These are phyloP conservation scores for Bicyclus anynana DNA, from an alignment of 1,140 invertebrate species.

Conservation along the genomic window DNA sequence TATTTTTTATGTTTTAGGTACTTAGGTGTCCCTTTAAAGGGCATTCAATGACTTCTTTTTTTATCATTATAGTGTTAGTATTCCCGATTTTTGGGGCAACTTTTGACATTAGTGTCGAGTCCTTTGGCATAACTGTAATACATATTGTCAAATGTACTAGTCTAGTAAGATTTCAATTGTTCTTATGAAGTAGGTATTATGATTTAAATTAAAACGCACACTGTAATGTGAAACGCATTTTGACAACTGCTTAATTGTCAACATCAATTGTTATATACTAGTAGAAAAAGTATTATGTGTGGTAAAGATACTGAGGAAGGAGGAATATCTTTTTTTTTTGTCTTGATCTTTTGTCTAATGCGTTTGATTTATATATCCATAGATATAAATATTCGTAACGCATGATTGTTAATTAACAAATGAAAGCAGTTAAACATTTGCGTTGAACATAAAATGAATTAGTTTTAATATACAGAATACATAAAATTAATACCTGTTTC, in stretches of 20 bases:
- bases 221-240: background rate
- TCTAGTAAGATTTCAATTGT: conserved; percentile 22
- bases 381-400: conserved; percentile 61
- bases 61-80: conserved; percentile 21
- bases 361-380: conserved; percentile 66
- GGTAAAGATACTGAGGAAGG: too few relatives aligned
- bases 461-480: background rate
- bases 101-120: conserved; percentile 34
- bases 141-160: conserved; percentile 31
- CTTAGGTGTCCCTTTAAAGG: conserved; percentile 34
- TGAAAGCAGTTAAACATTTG: background rate
- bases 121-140: conserved; percentile 24
- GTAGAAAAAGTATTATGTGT: too few relatives aligned
- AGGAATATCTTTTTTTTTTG: too few relatives aligned
- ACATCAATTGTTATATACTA: too few relatives aligned
- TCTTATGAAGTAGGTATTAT: conserved; percentile 13
- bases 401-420: conserved; percentile 9
- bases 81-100: conserved; percentile 25
- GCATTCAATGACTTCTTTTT: conserved; percentile 21
- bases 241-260: conserved; percentile 1
- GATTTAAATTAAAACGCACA: conserved; percentile 1
- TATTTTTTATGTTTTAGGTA: conserved; percentile 39
- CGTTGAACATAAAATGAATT: background rate
- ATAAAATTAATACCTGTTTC: conserved; percentile 1
- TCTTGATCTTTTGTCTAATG: conserved; percentile 20